Base-by-base conservation (phyloP, 2,888 invertebrate species). In the Apoderus coryli region DNA sequence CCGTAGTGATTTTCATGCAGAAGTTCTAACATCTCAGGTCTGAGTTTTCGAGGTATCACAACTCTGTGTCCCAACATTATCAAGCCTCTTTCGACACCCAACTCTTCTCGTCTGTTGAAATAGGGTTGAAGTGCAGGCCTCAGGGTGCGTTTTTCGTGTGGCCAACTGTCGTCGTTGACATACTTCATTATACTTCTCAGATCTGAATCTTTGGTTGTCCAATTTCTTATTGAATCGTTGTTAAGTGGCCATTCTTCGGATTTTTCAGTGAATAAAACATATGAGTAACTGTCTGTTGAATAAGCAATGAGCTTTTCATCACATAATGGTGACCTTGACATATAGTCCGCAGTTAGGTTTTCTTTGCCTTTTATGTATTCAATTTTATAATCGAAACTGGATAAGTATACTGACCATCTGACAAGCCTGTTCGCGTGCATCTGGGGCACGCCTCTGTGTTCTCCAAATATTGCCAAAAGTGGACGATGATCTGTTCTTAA, bases 341-440 rank as follows among this genome's bases (percentile, higher is more conserved):
- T 22, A 14, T 22, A 35, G 22, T 38, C 38, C 6, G 38, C 37
- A 13, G 31, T 11, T 4, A 14, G 10, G 12, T 35, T 37, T 10
- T 35, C 15, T n/a, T 14, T 22, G 4, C 33, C 35, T 30, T 33
- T 31, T 3, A 38, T 33, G 22, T 38, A 19, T 14, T 38, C 25
- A 2, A 38, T 31, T 3, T 22, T 19, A 16, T 38, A 38, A 15
- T 35, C 14, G 22, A 38, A 34, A 4, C 29, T 19, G 14, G 29
- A 33, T 16, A 38, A 19, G 29, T 29, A 38, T 10, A 25, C 16
- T 24, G 38, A 33, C 50, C 48, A 53, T n/a, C n/a, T n/a, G n/a
- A n/a, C n/a, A n/a, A n/a, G n/a, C n/a, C n/a, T n/a, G n/a, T n/a
- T n/a, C n/a, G n/a, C n/a, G n/a, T n/a, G n/a, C n/a, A n/a, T n/a